Evolutionary conservation across 2,888 invertebrate genomes (phyloP).

Genomic region (Corbicula japonica): DNA sequence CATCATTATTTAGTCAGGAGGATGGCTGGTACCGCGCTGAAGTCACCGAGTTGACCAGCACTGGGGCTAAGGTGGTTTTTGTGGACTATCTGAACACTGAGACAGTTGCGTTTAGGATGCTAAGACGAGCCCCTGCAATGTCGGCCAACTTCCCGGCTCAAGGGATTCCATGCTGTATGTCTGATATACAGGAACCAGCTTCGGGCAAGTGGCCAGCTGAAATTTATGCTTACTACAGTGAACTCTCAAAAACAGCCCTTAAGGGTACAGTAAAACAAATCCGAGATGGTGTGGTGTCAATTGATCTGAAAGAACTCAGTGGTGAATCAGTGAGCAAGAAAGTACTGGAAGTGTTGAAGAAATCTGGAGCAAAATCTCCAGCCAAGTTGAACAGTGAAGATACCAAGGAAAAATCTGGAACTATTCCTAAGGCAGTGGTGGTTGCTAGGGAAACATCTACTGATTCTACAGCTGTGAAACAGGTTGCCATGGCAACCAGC

Average conservation of each 20-base stretch:
- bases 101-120: constrained; percentile 37
- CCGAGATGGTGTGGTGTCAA: constrained; percentile 11
- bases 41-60: constrained; percentile 54
- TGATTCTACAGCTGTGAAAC: neutral
- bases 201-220: constrained; percentile 42
- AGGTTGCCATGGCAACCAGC: neutral
- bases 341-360: neutral
- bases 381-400: too few relatives aligned
- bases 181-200: constrained; percentile 49
- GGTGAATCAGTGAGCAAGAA: constrained; percentile 23
- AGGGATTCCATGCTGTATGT: constrained; percentile 73
- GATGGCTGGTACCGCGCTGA: constrained; percentile 75
- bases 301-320: constrained; percentile 24
- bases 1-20: constrained; percentile 65
- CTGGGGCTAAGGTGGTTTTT: constrained; percentile 67
- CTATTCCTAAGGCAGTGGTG: neutral
- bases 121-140: constrained; percentile 63
- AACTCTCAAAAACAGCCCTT: constrained; percentile 57
- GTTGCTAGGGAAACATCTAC: neutral
- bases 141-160: constrained; percentile 69
- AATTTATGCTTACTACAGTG: constrained; percentile 43
- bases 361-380: neutral
- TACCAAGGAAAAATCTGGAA: neutral
- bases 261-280: constrained; percentile 42
- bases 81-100: constrained; percentile 83